Evolutionary conservation across 1,140 invertebrate species (phyloP).

Genomic region (Anadara kagoshimensis): DNA sequence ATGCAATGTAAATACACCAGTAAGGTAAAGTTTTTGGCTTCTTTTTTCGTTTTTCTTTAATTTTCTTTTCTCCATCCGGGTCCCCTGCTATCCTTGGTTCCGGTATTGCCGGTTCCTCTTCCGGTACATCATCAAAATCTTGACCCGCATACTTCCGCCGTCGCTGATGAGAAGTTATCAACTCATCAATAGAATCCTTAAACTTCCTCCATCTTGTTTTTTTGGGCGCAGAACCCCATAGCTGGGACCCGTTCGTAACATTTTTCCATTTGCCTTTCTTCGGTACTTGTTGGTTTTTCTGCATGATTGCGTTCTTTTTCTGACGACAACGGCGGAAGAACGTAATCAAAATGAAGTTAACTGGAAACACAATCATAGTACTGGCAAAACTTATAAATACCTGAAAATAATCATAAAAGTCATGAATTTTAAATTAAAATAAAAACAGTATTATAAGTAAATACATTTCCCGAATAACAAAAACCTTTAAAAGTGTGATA

Average conservation of each 20-base stretch:
- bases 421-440: too few species aligned
- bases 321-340: constrained; percentile 67
- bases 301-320: constrained; percentile 61
- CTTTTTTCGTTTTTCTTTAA: constrained; percentile 61
- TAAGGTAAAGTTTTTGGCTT: constrained; percentile 63
- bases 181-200: constrained; percentile 59
- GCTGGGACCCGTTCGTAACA: constrained; percentile 42
- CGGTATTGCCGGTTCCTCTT: constrained; percentile 31
- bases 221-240: constrained; percentile 27
- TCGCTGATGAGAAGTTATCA: constrained; percentile 56
- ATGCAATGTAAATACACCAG: constrained; percentile 72
- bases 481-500: too few species aligned
- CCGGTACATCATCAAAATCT: constrained; percentile 33
- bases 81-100: constrained; percentile 38
- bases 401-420: constrained; percentile 36
- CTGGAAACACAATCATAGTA: constrained; percentile 69
- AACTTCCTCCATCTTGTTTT: constrained; percentile 48
- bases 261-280: constrained; percentile 62
- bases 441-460: too few species aligned
- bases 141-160: constrained; percentile 47
- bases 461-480: too few species aligned
- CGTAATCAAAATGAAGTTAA: constrained; percentile 65
- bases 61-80: constrained; percentile 33
- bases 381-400: constrained; percentile 67
- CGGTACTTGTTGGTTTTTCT: constrained; percentile 50